Conservation (phyloP, 2,797 vertebrate genomes). For the Mycteria americana region DNA sequence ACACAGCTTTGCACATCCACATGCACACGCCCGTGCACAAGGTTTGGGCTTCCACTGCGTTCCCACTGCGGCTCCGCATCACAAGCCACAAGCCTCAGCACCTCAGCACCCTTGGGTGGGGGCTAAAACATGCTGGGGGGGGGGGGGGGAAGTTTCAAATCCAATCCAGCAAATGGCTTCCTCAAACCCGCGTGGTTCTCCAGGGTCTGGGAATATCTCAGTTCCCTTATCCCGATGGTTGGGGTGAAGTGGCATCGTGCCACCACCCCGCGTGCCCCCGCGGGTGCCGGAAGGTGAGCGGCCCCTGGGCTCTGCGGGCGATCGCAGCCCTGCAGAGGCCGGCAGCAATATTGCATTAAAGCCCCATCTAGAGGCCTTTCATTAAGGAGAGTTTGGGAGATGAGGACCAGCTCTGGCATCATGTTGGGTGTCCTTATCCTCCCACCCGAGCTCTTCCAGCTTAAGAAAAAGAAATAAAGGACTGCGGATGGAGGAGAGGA, state of each 20-base stretch:
- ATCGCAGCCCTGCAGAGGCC: background rate
- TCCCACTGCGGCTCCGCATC: background rate
- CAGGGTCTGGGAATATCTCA: background rate
- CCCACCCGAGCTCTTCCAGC: background rate
- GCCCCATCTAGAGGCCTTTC: slow-evolving; percentile 43
- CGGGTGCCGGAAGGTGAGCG: background rate
- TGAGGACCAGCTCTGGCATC: background rate
- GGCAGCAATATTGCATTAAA: background rate
- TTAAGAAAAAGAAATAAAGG: background rate
- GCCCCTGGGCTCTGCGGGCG: rapidly evolving
- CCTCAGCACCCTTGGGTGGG: background rate
- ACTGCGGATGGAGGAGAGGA: background rate
- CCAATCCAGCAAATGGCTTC: background rate
- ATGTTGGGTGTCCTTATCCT: background rate
- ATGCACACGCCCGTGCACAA: rapidly evolving
- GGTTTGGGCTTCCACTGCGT: background rate
- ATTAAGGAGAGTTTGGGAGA: background rate
- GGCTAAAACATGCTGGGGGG: background rate
- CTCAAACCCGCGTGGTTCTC: rapidly evolving
- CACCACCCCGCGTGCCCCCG: rapidly evolving
- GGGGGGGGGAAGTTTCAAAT: background rate
- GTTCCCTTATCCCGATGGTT: rapidly evolving
- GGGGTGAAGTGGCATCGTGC: background rate
- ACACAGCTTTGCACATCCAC: background rate
- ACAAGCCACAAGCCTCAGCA: background rate